Conservation (phyloP, 2,888 invertebrate genomes). For the Trissoscelio sp. region DNA sequence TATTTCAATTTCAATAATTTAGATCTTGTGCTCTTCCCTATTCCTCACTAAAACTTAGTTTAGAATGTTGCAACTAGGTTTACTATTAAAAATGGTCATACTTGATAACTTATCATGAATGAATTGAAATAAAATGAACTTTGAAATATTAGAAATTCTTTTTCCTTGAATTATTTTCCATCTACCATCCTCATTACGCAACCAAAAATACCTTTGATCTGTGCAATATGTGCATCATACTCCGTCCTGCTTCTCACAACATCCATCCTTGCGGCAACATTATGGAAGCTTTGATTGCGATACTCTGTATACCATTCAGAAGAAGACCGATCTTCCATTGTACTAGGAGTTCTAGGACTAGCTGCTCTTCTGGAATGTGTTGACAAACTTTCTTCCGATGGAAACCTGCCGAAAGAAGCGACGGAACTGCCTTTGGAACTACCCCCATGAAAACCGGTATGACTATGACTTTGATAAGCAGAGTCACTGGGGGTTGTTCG, state of each 20-base stretch:
- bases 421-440: constrained; percentile 84
- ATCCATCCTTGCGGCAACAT: constrained; percentile 88
- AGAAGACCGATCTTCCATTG: constrained; percentile 81
- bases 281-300: constrained; percentile 86
- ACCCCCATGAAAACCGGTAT: constrained; percentile 82
- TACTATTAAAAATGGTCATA: no score
- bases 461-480: constrained; percentile 86
- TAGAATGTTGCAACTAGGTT: no score
- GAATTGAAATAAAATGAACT: background rate
- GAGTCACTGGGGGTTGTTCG: constrained; percentile 86
- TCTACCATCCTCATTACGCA: constrained; percentile 8
- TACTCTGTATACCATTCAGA: constrained; percentile 86
- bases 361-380: constrained; percentile 67
- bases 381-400: constrained; percentile 85
- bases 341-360: constrained; percentile 71
- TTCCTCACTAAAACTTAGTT: no score
- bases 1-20: no score
- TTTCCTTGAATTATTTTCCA: constrained; percentile 1
- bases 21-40: no score
- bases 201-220: constrained; percentile 89
- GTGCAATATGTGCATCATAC: constrained; percentile 93
- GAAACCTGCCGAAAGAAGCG: constrained; percentile 84
- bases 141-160: background rate
- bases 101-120: no score
- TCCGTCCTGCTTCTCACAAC: constrained; percentile 91